Conservation (phyloP, 2,888 invertebrate genomes). For the Metallyticus violacea region DNA sequence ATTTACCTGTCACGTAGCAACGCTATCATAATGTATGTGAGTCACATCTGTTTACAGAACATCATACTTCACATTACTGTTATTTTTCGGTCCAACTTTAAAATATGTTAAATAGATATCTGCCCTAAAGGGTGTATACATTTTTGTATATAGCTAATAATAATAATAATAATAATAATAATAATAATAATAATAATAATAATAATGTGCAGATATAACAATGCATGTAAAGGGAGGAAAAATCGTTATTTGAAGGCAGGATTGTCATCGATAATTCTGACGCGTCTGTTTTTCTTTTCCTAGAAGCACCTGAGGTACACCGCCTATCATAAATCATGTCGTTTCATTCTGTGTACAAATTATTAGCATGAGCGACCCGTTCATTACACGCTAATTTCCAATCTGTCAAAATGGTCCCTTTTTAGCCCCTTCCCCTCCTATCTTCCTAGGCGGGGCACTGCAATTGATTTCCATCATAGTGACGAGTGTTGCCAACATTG, state of each 20-base stretch:
- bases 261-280: not conserved
- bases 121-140: no score
- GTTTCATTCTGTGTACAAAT: not conserved
- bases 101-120: no score
- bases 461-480: not conserved
- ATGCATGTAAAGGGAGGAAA: not conserved
- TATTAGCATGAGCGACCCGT: not conserved
- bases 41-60: no score
- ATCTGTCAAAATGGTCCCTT: conserved; percentile 2
- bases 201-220: no score
- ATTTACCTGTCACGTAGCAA: no score
- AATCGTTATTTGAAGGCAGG: not conserved
- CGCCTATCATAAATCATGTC: not conserved
- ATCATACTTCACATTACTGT: no score
- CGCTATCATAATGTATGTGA: no score
- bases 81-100: no score
- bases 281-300: not conserved
- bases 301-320: not conserved
- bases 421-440: not conserved
- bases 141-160: no score
- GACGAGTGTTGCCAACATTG: not conserved
- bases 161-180: not conserved
- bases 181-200: not conserved
- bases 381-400: conserved; percentile 17
- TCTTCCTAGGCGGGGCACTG: not conserved